Evolutionary conservation across 2,797 vertebrate genomes (phyloP).

Genomic region (Basileuterus tristriatus): DNA sequence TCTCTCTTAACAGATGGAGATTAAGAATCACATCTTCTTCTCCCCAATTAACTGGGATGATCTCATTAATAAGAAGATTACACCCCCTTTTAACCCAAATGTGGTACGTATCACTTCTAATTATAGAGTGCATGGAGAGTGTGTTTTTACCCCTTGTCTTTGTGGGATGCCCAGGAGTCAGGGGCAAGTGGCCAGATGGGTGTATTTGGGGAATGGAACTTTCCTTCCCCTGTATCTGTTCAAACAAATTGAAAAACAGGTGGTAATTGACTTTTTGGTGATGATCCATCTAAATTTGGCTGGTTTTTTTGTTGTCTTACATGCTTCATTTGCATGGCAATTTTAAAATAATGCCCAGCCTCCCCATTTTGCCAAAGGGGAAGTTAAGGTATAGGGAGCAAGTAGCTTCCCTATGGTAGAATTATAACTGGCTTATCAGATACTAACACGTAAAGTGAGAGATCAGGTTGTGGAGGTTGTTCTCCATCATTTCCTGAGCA

Average conservation of each 20-base stretch:
- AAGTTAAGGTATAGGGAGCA: neutral
- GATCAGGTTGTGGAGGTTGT: neutral
- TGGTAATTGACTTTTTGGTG: neutral
- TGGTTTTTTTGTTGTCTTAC: neutral
- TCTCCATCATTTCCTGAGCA: neutral
- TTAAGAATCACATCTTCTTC: conserved; percentile 98
- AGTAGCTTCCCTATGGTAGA: neutral
- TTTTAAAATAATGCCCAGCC: neutral
- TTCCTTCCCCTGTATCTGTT: neutral
- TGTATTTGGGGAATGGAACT: neutral
- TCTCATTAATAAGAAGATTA: conserved; percentile 98
- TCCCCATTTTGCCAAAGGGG: neutral
- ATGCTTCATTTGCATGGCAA: neutral
- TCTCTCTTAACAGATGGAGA: conserved; percentile 87
- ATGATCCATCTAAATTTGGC: neutral
- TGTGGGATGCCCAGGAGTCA: neutral
- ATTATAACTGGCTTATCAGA: neutral
- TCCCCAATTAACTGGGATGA: conserved; percentile 99
- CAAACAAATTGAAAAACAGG: neutral
- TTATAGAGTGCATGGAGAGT: neutral
- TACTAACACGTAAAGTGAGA: neutral
- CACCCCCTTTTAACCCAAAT: conserved; percentile 97
- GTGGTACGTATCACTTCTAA: conserved; percentile 85
- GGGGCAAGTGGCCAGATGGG: neutral
- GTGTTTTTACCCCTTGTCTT: neutral